Conservation (phyloP, 2,888 invertebrate genomes). For the Cylindroiulus punctatus region DNA sequence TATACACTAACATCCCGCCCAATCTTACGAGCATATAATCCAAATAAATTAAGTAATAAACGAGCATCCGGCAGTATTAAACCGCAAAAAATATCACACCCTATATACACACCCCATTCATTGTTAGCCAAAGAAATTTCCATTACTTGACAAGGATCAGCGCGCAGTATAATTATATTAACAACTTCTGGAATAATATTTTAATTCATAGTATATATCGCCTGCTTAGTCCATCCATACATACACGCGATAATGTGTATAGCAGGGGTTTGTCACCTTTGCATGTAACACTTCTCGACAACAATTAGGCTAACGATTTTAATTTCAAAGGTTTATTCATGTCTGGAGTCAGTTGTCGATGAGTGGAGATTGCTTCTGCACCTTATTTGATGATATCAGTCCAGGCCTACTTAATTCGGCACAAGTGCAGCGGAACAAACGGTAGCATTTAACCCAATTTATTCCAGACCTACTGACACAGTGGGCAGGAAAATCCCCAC, state of each 20-base stretch:
- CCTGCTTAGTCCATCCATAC: not conserved
- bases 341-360: not conserved
- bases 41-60: too few species aligned
- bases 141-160: too few species aligned
- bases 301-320: not conserved
- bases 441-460: constrained; percentile 27
- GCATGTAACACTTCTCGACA: not conserved
- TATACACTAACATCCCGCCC: too few species aligned
- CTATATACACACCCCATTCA: too few species aligned
- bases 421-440: constrained; percentile 32
- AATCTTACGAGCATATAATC: too few species aligned
- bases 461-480: constrained; percentile 32
- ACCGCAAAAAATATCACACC: too few species aligned
- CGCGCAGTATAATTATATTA: too few species aligned
- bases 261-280: not conserved
- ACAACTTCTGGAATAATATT: too few species aligned
- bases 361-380: not conserved
- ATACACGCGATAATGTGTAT: not conserved
- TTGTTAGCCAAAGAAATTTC: too few species aligned
- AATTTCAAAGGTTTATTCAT: not conserved
- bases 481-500: not conserved
- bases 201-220: too few species aligned
- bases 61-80: too few species aligned
- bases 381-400: not conserved
- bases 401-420: not conserved